Evolutionary conservation across 2,888 invertebrate genomes (phyloP), one percentile per base, ranked within the genome.

Genomic region (Andrena flavipes): DNA sequence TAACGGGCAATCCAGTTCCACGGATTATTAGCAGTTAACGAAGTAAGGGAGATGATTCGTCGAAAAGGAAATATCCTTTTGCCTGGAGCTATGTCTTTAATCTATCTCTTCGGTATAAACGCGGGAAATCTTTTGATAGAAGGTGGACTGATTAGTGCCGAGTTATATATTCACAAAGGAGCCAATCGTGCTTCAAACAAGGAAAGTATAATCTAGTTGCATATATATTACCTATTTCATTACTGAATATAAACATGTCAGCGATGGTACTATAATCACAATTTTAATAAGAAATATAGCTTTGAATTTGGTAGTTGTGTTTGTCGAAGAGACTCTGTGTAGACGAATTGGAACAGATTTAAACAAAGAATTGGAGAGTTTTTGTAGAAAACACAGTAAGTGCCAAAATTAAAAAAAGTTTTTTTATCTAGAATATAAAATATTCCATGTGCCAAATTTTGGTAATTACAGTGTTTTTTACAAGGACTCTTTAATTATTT

Each of bases 11-110:
- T 83, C 60, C 16, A 42, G 29, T 35, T 42, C 75, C 56, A 35
- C 69, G 64, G 68, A 78, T 84, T 84, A 84, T 84, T 80, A 77
- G 59, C 51, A 2, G 72, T 67, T 84, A 80, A 78, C 51, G 74
- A 74, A 59, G 69, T 49, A 76, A 62, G 33, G 49, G 70, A 59
- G 75, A 67, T 59, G 80, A 73, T 73, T 59, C 56, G 76, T 4
- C 35, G 80, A 65, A 69, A 75, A 63, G 71, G 54, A 54, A 60
- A 56, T 60, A 77, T 59, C n/a, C 56, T 67, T 67, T 72, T 10
- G 76, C 84, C 76, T 10, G 30, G 70, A 65, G 88, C 84, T 62
- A 84, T 6, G 56, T 51, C 80, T 88, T 88, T 82, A 73, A 87
- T 87, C 79, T 75, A 29, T 83, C 87, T 78, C 76, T 48, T 13